Conservation (phyloP, 2,113 vertebrate genomes). For the Bucco capensis region DNA sequence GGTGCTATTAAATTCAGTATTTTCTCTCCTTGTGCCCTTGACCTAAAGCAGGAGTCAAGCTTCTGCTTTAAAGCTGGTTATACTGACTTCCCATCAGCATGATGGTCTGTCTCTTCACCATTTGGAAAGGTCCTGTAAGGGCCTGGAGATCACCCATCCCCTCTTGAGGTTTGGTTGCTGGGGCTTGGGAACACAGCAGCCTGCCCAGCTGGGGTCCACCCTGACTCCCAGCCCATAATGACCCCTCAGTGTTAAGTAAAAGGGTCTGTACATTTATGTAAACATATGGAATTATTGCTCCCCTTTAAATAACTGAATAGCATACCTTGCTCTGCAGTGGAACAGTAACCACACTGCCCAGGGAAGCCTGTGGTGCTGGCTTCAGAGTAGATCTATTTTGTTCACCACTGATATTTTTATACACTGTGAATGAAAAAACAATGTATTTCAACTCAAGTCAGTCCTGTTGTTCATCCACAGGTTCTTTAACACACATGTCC, state of each 20-base stretch:
- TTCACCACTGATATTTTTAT: neutral
- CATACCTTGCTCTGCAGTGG: neutral
- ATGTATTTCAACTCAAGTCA: neutral
- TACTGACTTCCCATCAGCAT: neutral
- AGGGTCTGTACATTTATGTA: neutral
- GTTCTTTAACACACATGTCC: neutral
- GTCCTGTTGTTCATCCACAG: neutral
- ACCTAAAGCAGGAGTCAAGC: neutral
- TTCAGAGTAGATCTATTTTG: neutral
- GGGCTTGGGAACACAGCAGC: neutral
- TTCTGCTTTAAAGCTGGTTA: neutral
- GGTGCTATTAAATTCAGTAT: accelerated
- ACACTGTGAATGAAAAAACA: neutral
- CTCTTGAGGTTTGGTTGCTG: neutral
- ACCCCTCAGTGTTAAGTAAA: neutral
- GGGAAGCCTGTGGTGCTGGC: neutral
- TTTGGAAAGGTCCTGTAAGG: neutral
- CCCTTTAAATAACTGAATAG: neutral
- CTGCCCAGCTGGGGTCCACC: accelerated
- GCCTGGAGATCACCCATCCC: accelerated
- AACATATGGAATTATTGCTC: neutral
- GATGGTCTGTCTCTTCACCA: neutral
- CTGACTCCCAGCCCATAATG: neutral
- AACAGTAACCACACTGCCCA: neutral
- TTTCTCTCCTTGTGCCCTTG: neutral